A percentile compares a stretch with the other conserved stretches of the same genome.
These are phyloP conservation scores for Dendrolimus punctatus DNA, from an alignment of 1,140 invertebrate genomes.

Conservation along the genomic window DNA sequence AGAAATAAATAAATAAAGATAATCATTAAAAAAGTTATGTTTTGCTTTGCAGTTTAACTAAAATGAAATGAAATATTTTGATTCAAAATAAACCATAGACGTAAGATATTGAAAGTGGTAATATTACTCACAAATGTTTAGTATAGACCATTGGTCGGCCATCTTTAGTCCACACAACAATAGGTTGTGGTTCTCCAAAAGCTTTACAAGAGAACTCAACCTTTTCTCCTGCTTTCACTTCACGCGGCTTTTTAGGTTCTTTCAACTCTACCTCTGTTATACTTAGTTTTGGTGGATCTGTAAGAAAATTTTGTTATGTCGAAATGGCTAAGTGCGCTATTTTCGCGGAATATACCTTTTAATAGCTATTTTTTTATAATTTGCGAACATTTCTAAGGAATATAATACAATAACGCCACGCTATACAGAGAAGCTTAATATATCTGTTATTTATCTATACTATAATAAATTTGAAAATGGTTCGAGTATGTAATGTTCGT, in stretches of 20 bases:
- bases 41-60: not conserved
- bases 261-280: conserved; percentile 6
- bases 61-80: conserved; percentile 1
- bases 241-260: conserved; percentile 14
- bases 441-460: no score
- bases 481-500: no score
- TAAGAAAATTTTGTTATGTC: conserved; percentile 10
- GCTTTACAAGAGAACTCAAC: conserved; percentile 41
- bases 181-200: conserved; percentile 40
- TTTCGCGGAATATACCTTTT: no score
- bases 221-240: conserved; percentile 28
- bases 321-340: no score
- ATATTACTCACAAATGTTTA: conserved; percentile 40
- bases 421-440: no score
- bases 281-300: conserved; percentile 40
- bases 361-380: no score
- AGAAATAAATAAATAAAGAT: conserved; percentile 13
- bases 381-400: no score
- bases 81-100: no score
- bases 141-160: conserved; percentile 34
- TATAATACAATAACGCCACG: no score
- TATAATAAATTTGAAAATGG: no score
- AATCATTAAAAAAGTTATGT: not conserved
- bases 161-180: conserved; percentile 54
- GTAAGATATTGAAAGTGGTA: not conserved